A percentile compares a stretch with the other conserved stretches of the same genome.
phyloP scores from a whole-genome alignment of 2,113 vertebrate genomes.

The Australoheros scitulus region DNA sequence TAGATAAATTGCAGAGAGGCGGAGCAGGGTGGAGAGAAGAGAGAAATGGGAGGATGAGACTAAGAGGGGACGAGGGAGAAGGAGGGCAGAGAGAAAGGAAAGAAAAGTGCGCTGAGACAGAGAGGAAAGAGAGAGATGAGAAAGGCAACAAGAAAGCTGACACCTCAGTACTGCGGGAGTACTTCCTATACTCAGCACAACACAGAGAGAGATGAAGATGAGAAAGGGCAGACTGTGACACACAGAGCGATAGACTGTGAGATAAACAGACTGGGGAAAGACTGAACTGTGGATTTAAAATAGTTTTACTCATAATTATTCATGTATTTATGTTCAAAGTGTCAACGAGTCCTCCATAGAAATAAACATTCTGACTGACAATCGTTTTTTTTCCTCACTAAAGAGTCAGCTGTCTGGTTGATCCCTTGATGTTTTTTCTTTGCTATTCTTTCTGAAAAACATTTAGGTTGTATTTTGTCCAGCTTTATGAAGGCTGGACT shows the following conservation, averaged over 20 bases:
- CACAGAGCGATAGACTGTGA: neutral
- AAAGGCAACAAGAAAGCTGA: conserved; percentile 35
- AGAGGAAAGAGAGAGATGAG: conserved; percentile 24
- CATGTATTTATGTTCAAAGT: neutral
- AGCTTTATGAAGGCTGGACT: neutral
- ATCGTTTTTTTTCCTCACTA: neutral
- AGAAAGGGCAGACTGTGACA: neutral
- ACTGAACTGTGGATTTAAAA: neutral
- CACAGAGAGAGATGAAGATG: neutral
- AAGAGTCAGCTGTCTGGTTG: neutral
- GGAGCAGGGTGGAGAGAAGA: neutral
- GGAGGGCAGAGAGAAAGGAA: neutral
- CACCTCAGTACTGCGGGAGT: conserved; percentile 45
- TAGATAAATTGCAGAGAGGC: conserved; percentile 12
- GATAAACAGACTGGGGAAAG: neutral
- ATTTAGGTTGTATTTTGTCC: neutral
- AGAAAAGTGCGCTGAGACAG: neutral
- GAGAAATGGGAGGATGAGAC: neutral
- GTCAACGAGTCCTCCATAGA: neutral
- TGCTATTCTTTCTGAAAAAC: no score
- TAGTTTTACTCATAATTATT: neutral
- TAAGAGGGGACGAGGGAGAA: neutral
- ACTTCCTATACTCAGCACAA: conserved; percentile 32
- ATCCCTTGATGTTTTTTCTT: neutral
- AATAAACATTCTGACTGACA: neutral